Conservation (phyloP, 2,888 invertebrate genomes). For the Ornithoptera alexandrae region DNA sequence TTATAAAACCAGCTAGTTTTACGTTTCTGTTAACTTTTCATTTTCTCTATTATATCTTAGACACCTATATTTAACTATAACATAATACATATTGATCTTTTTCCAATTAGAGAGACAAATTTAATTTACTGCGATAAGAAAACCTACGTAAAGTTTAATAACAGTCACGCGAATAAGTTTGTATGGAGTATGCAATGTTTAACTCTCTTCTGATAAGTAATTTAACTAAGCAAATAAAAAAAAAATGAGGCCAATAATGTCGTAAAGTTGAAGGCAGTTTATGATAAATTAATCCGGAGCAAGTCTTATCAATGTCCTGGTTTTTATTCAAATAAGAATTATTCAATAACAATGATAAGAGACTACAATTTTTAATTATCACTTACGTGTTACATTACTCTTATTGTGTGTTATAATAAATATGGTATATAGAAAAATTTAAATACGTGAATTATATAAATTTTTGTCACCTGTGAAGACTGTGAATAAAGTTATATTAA, state of each 20-base stretch:
- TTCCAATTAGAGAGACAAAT: background rate
- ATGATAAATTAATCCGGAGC: background rate
- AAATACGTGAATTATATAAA: no score
- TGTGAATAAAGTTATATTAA: no score
- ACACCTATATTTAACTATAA: no score
- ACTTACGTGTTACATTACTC: background rate
- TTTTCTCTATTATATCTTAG: no score
- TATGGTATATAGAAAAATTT: no score
- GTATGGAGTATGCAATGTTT: no score
- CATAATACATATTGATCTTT: background rate
- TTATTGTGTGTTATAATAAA: no score
- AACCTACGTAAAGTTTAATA: background rate
- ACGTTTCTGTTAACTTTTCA: no score
- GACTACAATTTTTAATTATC: background rate
- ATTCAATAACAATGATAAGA: background rate
- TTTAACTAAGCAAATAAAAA: background rate
- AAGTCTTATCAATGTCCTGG: conserved; percentile 15
- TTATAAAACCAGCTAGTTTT: no score
- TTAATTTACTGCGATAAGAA: no score
- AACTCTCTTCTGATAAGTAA: no score
- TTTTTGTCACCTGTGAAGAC: no score
- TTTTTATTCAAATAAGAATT: conserved; percentile 6
- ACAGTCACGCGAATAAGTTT: background rate
- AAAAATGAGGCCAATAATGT: background rate
- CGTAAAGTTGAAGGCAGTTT: background rate